Percentiles rank a stretch among this genome's conserved stretches.
Evolutionary conservation across 2,113 vertebrate species (phyloP).

Genomic region (Psilopogon haemacephalus): DNA sequence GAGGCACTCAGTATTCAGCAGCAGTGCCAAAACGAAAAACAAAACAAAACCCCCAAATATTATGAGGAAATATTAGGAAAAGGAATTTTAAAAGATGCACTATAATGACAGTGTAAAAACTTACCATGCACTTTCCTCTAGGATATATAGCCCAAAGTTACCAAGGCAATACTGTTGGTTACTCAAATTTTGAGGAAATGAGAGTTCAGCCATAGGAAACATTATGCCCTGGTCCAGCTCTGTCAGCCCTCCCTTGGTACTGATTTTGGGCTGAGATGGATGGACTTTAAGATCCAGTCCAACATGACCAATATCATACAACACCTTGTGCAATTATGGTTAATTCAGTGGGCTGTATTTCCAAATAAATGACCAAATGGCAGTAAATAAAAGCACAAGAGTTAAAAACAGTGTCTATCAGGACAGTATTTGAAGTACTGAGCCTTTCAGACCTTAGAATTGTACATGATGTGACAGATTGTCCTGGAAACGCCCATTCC

Average conservation of each 20-base stretch:
- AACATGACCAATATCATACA: rapidly evolving
- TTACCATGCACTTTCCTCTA: not conserved
- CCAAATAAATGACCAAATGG: not conserved
- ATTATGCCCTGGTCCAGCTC: rapidly evolving
- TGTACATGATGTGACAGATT: not conserved
- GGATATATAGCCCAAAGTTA: not conserved
- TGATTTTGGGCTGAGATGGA: not conserved
- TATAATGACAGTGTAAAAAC: not conserved
- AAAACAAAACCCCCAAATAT: too few species aligned
- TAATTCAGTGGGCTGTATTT: not conserved
- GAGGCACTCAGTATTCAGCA: not conserved
- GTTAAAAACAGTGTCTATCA: rapidly evolving
- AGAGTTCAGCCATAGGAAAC: not conserved
- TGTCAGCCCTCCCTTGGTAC: rapidly evolving
- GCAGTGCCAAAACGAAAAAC: not conserved
- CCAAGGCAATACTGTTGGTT: not conserved
- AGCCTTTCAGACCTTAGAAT: not conserved
- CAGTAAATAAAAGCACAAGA: not conserved
- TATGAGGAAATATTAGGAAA: not conserved
- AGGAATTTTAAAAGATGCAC: not conserved
- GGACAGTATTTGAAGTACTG: not conserved
- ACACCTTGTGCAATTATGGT: not conserved
- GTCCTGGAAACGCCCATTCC: not conserved
- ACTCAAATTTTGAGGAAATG: not conserved
- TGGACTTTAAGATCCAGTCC: not conserved